Evolutionary conservation across 2,797 vertebrate genomes (phyloP).

Genomic region (Sternotherus odoratus): DNA sequence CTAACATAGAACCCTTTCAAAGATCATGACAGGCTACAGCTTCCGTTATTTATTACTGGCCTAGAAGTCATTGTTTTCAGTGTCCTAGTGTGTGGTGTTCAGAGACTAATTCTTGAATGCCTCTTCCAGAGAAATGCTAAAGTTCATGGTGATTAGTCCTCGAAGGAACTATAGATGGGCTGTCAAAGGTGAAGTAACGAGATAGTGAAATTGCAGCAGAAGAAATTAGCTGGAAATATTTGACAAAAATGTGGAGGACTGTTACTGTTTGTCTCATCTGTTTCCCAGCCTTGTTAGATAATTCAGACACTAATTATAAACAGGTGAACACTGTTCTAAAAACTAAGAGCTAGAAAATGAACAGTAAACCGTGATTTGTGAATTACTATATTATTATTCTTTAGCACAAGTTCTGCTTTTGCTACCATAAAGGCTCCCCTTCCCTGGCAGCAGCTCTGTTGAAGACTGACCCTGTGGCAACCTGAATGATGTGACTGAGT

Average conservation of each 20-base stretch:
- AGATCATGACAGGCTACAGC: constrained; percentile 40
- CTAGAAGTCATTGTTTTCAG: constrained; percentile 61
- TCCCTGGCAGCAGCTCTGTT: not conserved
- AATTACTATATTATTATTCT: not conserved
- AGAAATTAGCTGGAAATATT: not conserved
- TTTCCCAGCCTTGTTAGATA: not conserved
- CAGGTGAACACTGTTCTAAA: not conserved
- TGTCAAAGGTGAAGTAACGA: constrained; percentile 53
- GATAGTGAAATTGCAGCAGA: not conserved
- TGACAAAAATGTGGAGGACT: not conserved
- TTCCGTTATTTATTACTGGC: constrained; percentile 67
- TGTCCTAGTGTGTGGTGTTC: constrained; percentile 50
- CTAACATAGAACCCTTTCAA: constrained; percentile 46
- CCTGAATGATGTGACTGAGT: not conserved
- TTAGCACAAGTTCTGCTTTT: not conserved
- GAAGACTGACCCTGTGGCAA: not conserved
- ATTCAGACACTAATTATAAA: not conserved
- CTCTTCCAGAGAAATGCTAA: constrained; percentile 29
- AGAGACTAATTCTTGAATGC: constrained; percentile 60
- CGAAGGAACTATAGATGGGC: constrained; percentile 54
- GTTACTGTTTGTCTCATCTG: not conserved
- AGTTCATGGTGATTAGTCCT: constrained; percentile 61
- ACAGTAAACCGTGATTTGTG: not conserved
- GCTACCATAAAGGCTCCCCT: not conserved
- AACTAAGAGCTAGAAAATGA: not conserved